These are phyloP conservation scores for Leptopilina clavipes DNA, from an alignment of 1,140 invertebrate species.

Conservation along the genomic window DNA sequence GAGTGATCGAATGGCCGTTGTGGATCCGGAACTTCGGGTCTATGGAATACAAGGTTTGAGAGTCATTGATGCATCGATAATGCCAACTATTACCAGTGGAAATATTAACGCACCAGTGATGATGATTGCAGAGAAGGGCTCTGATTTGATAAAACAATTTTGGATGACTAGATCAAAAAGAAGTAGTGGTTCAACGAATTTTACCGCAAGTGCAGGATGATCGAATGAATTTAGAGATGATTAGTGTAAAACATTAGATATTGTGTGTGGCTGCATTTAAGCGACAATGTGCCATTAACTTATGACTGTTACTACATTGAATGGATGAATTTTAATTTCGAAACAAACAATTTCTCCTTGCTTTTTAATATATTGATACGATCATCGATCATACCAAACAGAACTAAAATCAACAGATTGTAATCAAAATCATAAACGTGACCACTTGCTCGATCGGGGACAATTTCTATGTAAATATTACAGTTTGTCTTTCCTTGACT, in stretches of 20 bases:
- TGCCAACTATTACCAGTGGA: slow-evolving; percentile 87
- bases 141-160: slow-evolving; percentile 85
- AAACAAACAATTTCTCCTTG: too few species aligned
- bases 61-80: slow-evolving; percentile 88
- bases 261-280: background rate
- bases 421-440: background rate
- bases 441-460: background rate
- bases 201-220: slow-evolving; percentile 33
- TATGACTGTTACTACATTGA: background rate
- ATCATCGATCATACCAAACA: too few species aligned
- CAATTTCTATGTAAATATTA: background rate
- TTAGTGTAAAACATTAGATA: background rate
- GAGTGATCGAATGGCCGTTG: slow-evolving; percentile 85
- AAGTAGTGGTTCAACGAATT: slow-evolving; percentile 39
- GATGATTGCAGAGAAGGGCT: slow-evolving; percentile 95
- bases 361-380: background rate
- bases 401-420: background rate
- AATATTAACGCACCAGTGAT: slow-evolving; percentile 91
- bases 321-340: too few species aligned
- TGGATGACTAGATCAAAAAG: slow-evolving; percentile 54
- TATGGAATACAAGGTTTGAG: slow-evolving; percentile 84
- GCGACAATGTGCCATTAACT: slow-evolving; percentile 22
- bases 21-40: slow-evolving; percentile 86
- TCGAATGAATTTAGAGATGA: background rate
- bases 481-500: background rate